Evolutionary conservation across 2,797 vertebrate genomes (phyloP), one percentile per base, ranked within the genome.

Genomic region (Hafferia zeledoni): DNA sequence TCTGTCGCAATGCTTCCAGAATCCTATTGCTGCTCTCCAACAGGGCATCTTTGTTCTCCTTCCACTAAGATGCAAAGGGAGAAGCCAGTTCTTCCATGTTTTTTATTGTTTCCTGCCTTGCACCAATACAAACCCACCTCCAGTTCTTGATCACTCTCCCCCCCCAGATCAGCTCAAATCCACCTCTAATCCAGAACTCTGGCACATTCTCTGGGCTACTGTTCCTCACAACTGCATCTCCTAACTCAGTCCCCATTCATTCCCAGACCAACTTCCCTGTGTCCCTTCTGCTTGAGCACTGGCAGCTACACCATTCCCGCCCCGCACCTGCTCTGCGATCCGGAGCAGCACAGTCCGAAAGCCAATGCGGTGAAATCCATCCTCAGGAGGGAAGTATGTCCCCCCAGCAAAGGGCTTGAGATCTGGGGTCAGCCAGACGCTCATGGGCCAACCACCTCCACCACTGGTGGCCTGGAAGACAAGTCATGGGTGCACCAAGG

Each of bases 361-460:
- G 47, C 99, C 99, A 17, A 98, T 96, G 13, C 97, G 97, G 89
- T 98, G 97, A 83, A 98, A 94, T 27, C 97, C 95, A 72, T 99
- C 99, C 83, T 98, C 98, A 6, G 98, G 99, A 57, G 99, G 98
- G 72, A 99, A 99, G 89, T 99, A 99, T 0, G 99, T 99, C 17
- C 99, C 99, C 13, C 99, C 99, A 30, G 98, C 98, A 83, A 99
- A 99, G 46, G 99, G 99, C 95, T 96, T 98, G 19, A 99, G 98
- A 41, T 98, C 98, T 76, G 99, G 99, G 35, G 99, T 99, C 96
- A 99, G 94, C 99, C 99, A 99, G 46, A 99, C 99, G 8, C 98
- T 99, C 99, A 99, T 99, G 17, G 99, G 99, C 99, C 99, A 99
- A 53, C 99, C 99, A 52, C 99, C 99, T 71, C 99, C 98, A 33